Base-by-base conservation (phyloP, 2,113 vertebrate species). In the Nanorana parkeri region DNA sequence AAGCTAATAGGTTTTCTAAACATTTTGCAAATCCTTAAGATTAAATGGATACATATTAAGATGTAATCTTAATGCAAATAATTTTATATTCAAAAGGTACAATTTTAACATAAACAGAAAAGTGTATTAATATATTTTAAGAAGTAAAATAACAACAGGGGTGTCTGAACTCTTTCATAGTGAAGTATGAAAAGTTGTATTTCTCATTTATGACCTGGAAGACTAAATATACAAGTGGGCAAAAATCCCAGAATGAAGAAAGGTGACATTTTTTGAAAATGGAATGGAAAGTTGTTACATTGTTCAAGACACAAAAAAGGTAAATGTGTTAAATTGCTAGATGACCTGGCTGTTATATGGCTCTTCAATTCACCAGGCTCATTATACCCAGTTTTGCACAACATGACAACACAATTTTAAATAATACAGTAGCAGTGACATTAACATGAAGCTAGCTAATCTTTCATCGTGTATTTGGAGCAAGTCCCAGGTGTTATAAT, bases 401-500 rank as follows among this genome's bases (percentile, higher is more conserved):
- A 71, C 68, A 71, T 19, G 68, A 52, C 68, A 71, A 71, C 47
- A 71, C 47, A 24, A 47, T 54, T 54, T 26, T 71, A 54, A 71
- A 71, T 71, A 51, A 71, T 51, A 71, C 68, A 71, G 54, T 54
- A 28, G 32, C 23, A 19, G 51, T 54, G 23, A 23, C 21, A 54
- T 71, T 54, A 71, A 51, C 47, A 54, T 26, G 47, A 73, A 73
- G 23, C 69, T 56, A 56, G 51, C 52, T 73, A 73, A 73, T 55
- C 52, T 55, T 73, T 17, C 52, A 52, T 54, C 23, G 17, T 54
- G 26, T 28, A 72, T 28, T 73, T 73, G 69, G 51, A 73, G 51
- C 28, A 56, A 28, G 28, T 73, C 69, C 69, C 69, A 73, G 69
- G 69, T 56, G 51, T 73, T 55, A 73, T 73, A 52, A 73, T 28